Evolutionary conservation across 2,888 invertebrate species (phyloP), one percentile per base, ranked within the genome.

Genomic region (Phengaris alcon): DNA sequence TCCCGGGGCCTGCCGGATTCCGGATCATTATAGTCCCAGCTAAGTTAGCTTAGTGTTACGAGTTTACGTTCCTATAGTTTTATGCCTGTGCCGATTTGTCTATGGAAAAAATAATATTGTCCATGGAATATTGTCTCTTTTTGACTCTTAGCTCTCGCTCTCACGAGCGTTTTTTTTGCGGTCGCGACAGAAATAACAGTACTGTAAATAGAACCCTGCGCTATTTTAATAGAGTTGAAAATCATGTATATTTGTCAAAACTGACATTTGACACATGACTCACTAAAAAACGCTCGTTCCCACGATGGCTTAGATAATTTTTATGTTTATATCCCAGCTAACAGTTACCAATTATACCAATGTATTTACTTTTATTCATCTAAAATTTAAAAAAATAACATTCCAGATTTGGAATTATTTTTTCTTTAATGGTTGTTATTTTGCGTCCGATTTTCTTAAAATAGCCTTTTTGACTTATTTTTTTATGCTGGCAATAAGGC

Each of bases 11-110:
- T 22, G 22, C 22, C 22, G 22, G 22, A 22, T 22, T 22, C 22
- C 22, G 22, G 22, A 0, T 22, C 22, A 22, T 22, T 0, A 22
- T 22, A 22, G 22, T 22, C 22, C 22, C 22, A 22, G 22, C 22
- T 74, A 74, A 76, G 57, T 55, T 59, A 74, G 54, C 75, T 79
- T 76, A 81, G 80, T 79, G 75, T 73, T 87, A 87, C 88, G 86
- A 81, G 81, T 84, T 84, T 85, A 84, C 86, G 91, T 91, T 91
- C 91, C 91, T 91, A 90, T 89, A 85, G 81, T 84, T 85, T 80
- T 81, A 82, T 72, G 35, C 72, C 72, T 72, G 5, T 6, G 72
- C 22, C 72, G 54, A 2, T 15, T 70, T 70, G 70, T 51, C 22
- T 70, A 52, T 52, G 52, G 22, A 51, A 70, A 70, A 51, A 15